Conservation (phyloP, 2,888 invertebrate species). For the Amorpha juglandis region DNA sequence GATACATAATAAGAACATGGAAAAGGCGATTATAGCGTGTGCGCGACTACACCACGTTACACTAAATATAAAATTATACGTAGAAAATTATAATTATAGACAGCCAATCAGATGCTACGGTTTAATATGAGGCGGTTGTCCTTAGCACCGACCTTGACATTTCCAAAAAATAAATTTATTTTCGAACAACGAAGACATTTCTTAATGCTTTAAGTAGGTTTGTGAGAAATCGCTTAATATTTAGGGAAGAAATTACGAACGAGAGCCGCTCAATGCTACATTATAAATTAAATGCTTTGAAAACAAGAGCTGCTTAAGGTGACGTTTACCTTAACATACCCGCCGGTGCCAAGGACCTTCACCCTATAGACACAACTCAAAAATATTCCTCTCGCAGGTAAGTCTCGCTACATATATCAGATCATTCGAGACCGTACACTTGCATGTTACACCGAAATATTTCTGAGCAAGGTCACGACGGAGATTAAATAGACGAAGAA, state of each 20-base stretch:
- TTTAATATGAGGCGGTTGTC: conserved; percentile 11
- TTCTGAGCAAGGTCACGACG: conserved; percentile 47
- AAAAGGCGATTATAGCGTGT: conserved; percentile 77
- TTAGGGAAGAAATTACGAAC: neutral
- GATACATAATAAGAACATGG: conserved; percentile 71
- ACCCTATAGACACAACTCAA: conserved; percentile 39
- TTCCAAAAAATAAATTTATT: neutral
- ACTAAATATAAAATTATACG: conserved; percentile 50
- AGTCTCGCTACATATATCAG: conserved; percentile 50
- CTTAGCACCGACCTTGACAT: neutral
- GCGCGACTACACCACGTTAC: conserved; percentile 65
- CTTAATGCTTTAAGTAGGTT: neutral
- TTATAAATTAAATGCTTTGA: conserved; percentile 4
- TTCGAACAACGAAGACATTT: neutral
- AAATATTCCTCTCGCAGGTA: conserved; percentile 50
- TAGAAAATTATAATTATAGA: conserved; percentile 52
- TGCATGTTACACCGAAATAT: conserved; percentile 36
- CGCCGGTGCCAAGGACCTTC: conserved; percentile 10
- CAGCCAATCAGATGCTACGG: conserved; percentile 59
- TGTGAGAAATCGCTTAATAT: neutral
- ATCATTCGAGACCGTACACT: conserved; percentile 52
- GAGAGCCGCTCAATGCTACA: neutral
- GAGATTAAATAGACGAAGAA: conserved; percentile 37
- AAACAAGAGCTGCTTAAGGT: neutral
- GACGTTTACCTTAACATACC: neutral